Base-by-base conservation (phyloP, 2,113 vertebrate genomes). In the Clinocottus analis region DNA sequence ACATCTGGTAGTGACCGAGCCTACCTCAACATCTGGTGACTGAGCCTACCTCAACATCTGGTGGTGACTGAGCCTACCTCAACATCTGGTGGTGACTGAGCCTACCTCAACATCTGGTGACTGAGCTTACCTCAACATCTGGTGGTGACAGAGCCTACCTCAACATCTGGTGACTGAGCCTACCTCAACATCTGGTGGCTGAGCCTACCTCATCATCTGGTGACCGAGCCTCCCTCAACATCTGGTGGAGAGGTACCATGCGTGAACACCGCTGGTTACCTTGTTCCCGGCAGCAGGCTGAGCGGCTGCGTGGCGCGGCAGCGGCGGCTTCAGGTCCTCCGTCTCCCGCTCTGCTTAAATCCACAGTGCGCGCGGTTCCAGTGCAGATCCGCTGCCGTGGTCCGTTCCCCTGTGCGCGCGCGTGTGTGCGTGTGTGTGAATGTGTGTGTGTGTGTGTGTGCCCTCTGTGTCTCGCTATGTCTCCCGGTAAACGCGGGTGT, bases 241-340 rank as follows among this genome's bases (percentile, higher is more conserved):
- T 64, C 49, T 37, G 41, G 16, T 5, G 2, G 4, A 3, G 29
- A 78, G 67, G 69, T 12, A 39, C 35, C 63, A 51, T 63, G 76
- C 47, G 64, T 81, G 59, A 75, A 51, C 23, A 14, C 43, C 8
- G 78, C 29, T 6, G 17, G 35, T 85, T 88, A 90, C 88, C 88
- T 76, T 69, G 43, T 51, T 23, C 3, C 65, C 72, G 55, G 65
- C 69, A 49, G 80, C 47, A 51, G 82, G 65, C 27, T 56, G 63
- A 72, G 71, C 71, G 56, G 67, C 69, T 79, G 51, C 68, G 39
- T 61, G 72, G 76, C 49, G 72, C 67, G 51, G 75, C 73, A 5
- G 25, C 9, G 55, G 19, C 53, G 29, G 14, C 45, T 58, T 75
- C 56, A 65, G 58, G 45, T 77, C 72, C 21, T 6, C 53, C 14